Percentiles rank a stretch among this genome's conserved stretches.
Evolutionary conservation across 1,140 invertebrate species (phyloP).

Genomic region (Acyrthosiphon pisum): DNA sequence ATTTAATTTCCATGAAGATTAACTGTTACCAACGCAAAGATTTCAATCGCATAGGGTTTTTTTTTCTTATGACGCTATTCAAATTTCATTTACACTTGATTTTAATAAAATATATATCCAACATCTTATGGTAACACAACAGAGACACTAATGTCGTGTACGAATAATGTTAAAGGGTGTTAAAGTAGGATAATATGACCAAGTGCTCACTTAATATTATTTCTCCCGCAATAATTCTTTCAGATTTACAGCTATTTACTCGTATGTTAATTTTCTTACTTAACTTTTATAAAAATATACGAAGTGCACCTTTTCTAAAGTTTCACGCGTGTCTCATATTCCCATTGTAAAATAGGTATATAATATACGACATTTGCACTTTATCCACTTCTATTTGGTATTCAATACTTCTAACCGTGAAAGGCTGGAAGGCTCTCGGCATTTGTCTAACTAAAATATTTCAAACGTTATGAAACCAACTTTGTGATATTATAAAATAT

Average conservation of each 20-base stretch:
- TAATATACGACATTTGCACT: neutral
- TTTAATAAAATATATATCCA: neutral
- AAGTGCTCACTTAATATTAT: neutral
- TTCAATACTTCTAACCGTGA: neutral
- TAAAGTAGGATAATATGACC: neutral
- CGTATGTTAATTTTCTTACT: neutral
- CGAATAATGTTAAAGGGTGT: neutral
- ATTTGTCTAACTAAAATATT: neutral
- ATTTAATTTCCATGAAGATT: neutral
- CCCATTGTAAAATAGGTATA: neutral
- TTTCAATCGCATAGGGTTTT: neutral
- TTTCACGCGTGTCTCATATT: neutral
- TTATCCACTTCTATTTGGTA: neutral
- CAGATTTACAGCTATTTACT: neutral
- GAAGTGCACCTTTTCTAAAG: neutral
- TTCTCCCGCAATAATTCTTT: neutral
- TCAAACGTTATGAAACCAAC: neutral
- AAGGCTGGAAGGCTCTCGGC: neutral
- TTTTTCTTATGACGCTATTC: neutral
- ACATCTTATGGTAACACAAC: neutral
- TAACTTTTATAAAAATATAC: neutral
- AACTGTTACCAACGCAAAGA: neutral
- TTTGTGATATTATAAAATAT: neutral
- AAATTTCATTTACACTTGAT: neutral
- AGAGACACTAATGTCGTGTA: neutral